Percentiles rank a stretch among this genome's conserved stretches.
Conservation (phyloP, 53 echinoderm and acorn worm species). For the Echinometra lucunter region DNA sequence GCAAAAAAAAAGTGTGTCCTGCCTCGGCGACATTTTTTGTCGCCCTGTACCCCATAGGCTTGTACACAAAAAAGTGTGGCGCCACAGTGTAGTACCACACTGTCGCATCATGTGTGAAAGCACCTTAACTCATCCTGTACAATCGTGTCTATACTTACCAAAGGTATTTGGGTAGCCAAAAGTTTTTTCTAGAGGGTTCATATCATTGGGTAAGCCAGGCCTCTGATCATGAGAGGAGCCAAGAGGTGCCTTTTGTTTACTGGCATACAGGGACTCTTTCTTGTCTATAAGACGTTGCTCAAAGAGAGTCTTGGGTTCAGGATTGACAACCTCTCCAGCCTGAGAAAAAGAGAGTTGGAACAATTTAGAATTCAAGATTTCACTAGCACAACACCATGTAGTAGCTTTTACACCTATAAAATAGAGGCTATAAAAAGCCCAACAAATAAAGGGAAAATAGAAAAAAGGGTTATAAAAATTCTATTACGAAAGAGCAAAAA, state of each 20-base stretch:
- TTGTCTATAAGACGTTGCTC: constrained; percentile 88
- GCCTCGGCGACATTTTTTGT: too few species aligned
- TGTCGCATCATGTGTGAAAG: too few species aligned
- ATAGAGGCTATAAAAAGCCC: background rate
- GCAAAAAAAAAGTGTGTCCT: too few species aligned
- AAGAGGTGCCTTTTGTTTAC: constrained; percentile 93
- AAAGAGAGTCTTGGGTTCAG: constrained; percentile 87
- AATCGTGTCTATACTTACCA: constrained; percentile 74
- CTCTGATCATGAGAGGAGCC: constrained; percentile 94
- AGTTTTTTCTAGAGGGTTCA: constrained; percentile 75
- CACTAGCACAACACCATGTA: background rate
- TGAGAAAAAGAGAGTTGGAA: constrained; percentile 21
- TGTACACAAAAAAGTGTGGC: too few species aligned
- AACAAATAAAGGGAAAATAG: background rate
- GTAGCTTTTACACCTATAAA: background rate
- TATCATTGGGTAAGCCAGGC: constrained; percentile 82
- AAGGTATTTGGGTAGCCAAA: constrained; percentile 93
- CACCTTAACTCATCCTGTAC: background rate
- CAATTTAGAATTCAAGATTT: background rate
- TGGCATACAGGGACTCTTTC: constrained; percentile 85
- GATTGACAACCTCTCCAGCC: constrained; percentile 94
- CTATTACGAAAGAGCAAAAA: background rate
- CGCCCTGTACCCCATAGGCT: too few species aligned
- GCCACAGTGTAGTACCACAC: too few species aligned
- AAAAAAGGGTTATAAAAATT: too few species aligned